Evolutionary conservation across 2,797 vertebrate genomes (phyloP).

Genomic region (Mus spretus): DNA sequence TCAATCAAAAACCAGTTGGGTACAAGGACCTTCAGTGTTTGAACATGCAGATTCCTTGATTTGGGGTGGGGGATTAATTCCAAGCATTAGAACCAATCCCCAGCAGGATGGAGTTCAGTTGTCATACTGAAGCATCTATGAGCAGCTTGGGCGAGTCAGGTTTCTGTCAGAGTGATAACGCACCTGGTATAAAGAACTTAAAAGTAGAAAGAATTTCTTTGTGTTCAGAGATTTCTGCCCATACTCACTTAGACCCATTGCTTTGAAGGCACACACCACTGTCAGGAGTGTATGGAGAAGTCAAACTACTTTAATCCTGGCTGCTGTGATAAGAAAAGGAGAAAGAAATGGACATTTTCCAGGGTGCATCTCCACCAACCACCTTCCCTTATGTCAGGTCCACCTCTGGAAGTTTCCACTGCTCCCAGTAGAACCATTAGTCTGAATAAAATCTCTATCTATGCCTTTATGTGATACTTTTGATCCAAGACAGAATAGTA

Average conservation of each 20-base stretch:
- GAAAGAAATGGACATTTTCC: background rate
- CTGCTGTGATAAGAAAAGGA: background rate
- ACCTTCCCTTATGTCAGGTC: background rate
- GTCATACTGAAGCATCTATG: fast-evolving
- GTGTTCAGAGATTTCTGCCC: background rate
- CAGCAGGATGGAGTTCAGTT: background rate
- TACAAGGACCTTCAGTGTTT: background rate
- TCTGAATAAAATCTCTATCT: background rate
- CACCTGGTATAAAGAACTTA: background rate
- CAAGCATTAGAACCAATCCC: background rate
- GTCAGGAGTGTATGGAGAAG: background rate
- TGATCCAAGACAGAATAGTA: background rate
- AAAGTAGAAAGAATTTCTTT: background rate
- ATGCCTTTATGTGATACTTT: background rate
- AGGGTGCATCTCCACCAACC: background rate
- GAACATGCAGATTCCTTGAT: background rate
- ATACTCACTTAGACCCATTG: too few relatives aligned
- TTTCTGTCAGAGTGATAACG: too few relatives aligned
- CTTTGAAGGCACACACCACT: background rate
- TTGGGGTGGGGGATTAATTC: background rate
- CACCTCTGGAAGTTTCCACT: background rate
- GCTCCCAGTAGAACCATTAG: background rate
- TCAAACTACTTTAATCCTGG: too few relatives aligned
- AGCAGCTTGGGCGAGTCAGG: background rate
- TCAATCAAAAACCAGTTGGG: background rate